Evolutionary conservation across 1,140 invertebrate genomes (phyloP), one percentile per base, ranked within the genome.

Genomic region (Bacillus rossius): DNA sequence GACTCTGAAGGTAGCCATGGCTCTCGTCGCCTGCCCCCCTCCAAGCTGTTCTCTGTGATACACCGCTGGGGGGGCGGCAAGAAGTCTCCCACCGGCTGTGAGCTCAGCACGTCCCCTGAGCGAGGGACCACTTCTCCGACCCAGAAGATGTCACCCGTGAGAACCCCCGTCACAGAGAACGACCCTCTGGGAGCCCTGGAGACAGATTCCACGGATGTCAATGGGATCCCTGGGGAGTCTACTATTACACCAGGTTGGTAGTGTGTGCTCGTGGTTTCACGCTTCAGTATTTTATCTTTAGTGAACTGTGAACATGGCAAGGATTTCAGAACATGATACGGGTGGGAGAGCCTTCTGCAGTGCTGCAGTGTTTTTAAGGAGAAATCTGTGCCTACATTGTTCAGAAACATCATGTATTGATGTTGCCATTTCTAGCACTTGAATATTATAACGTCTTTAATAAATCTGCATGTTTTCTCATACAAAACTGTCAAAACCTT

Each of bases 91-190:
- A 26, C 23, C 13, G 13, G 26, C 7, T 23, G 13, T 14, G 34
- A 45, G 38, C 41, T 19, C 17, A 19, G 17, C 14, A 43, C 40
- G 29, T 55, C 53, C 22, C 53, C 53, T 2, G 26, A 40, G 23
- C 41, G 25, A 41, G 19, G 29, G 20, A 17, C 41, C 7, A 43
- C 17, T 16, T 57, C 55, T 25, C 55, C 25, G 8, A 48, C 47
- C 10, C 29, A 38, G 19, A 57, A 57, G 37, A 57, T 41, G 5
- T 59, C 57, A 10, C 57, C 57, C 10, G 61, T 85, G 17, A 78
- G 91, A 42, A 92, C 89, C 19, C 87, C 89, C 2, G 90, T 95
- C 1, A 89, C 92, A 2, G 84, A 92, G 69, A 94, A 94, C 71
- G 93, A 96, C 78, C 94, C 94, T 1, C 73, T 96, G 22, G 94